Base-by-base conservation (phyloP, 2,888 invertebrate genomes). In the Torymus aiolomorphi region DNA sequence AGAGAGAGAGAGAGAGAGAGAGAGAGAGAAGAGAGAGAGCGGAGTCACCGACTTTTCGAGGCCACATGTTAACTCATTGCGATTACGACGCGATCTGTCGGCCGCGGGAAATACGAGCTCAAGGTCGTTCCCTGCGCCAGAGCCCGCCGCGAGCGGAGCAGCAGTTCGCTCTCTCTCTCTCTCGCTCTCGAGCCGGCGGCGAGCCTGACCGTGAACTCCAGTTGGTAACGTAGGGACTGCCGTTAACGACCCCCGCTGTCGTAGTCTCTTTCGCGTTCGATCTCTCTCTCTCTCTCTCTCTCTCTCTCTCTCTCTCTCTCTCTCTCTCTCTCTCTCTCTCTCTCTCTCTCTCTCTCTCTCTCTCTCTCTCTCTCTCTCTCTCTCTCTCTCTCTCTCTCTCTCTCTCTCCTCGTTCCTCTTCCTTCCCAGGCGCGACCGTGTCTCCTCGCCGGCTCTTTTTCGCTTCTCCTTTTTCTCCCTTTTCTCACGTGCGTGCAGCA, bases 21-120 rank as follows among this genome's bases (percentile, higher is more conserved):
- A 59, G 57, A 65, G 73, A 57, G 66, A 42, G 49, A 31, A 31
- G 49, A 24, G 16, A 14, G 54, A 76, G 78, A 75, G 77, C 84
- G 88, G 87, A 90, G 89, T 90, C 90, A 90, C 89, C 90, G 89
- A 90, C 89, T 89, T 90, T 90, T 90, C 90, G 90, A 90, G 89
- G 89, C 88, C 89, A 90, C 87, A 86, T 84, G 85, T 87, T 86
- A 87, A 86, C 86, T 87, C 86, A 87, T 85, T 57, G 77, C 87
- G 89, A 89, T 88, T 88, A 87, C 87, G 87, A 86, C 89, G 89
- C 90, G 87, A 90, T 89, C 89, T 89, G 88, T 87, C 89, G 89
- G 89, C 85, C 86, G 85, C 85, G 86, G 85, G 86, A 88, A 88
- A 88, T 88, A 88, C 84, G 86, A 88, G 88, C 87, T 87, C 88